Evolutionary conservation across 1,140 invertebrate genomes (phyloP).

Genomic region (Cataglyphis hispanica): DNA sequence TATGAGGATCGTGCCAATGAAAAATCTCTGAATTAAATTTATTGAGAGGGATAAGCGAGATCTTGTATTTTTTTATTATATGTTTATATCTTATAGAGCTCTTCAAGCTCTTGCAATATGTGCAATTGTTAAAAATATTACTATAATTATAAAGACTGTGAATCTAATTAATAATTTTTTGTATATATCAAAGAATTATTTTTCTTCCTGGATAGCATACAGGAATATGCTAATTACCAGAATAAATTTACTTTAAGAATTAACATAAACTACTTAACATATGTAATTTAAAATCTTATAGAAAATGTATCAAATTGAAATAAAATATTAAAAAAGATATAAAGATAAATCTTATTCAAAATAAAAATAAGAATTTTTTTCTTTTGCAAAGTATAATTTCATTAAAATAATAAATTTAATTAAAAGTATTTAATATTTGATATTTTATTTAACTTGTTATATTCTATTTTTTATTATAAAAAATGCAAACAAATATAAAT

Average conservation of each 20-base stretch:
- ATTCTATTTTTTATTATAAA: too few species aligned
- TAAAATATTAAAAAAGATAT: conserved; percentile 11
- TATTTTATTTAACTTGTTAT: too few species aligned
- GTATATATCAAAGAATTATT: conserved; percentile 23
- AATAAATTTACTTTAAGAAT: conserved; percentile 32
- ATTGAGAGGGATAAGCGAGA: background rate
- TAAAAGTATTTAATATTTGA: background rate
- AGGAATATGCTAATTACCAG: conserved; percentile 5
- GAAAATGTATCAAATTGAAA: conserved; percentile 27
- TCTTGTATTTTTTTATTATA: conserved; percentile 54
- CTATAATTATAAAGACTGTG: conserved; percentile 19
- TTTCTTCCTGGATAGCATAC: conserved; percentile 23
- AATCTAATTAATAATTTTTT: conserved; percentile 21
- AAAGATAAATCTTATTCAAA: background rate
- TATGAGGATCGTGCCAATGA: conserved; percentile 45
- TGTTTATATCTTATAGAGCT: conserved; percentile 20
- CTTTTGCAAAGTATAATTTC: background rate
- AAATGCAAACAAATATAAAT: too few species aligned
- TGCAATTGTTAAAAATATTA: conserved; percentile 19
- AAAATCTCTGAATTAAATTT: conserved; percentile 31
- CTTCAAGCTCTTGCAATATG: background rate
- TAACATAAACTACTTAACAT: background rate
- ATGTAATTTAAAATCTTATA: conserved; percentile 33
- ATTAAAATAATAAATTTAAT: background rate
- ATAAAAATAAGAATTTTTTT: background rate